Base-by-base conservation (phyloP, 1,140 invertebrate species). In the Xylocopa sonorina region DNA sequence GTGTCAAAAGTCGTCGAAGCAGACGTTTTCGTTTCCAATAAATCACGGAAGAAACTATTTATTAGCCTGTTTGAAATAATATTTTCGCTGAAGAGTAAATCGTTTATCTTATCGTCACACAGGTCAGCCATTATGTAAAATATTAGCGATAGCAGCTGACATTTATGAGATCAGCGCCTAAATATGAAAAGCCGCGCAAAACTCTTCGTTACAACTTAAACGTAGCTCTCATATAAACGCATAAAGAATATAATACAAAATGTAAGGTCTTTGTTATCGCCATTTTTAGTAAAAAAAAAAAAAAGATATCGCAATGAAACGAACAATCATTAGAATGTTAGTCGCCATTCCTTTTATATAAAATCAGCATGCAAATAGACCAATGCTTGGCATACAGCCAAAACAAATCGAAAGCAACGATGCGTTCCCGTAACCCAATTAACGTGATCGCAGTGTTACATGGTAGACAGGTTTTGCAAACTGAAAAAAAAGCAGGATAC, bases 341-440 rank as follows among this genome's bases (percentile, higher is more conserved):
- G 43, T 43, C n/a, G 32, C 3, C 41, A 43, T 63, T 57, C 14
- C 41, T 53, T 41, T 74, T 48, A 57, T 74, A 79, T 79, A 21
- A 73, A 64, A 74, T 79, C 67, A 67, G 67, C 72, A 74, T 73
- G 82, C 43, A 82, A 78, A 50, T 60, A 41, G 29, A 51, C 43
- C 41, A 50, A 38, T 34, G 43, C 32, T 53, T 68, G 80, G 80
- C 80, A 53, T 68, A 68, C 53, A 10, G 55, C 77, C 80, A 80
- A 80, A 51, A 69, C 29, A 74, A 60, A 71, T 71, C 66, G 75
- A 77, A 77, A 77, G 64, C 75, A 50, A 46, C 51, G 68, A 62
- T 38, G 29, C 24, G 69, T 80, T 74, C 77, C 62, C 68, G 46
- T 82, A 79, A 79, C 76, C 80, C 76, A 82, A 69, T 81, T 78